Evolutionary conservation across 2,113 vertebrate species (phyloP).

Genomic region (Myrmecophaga tridactyla): DNA sequence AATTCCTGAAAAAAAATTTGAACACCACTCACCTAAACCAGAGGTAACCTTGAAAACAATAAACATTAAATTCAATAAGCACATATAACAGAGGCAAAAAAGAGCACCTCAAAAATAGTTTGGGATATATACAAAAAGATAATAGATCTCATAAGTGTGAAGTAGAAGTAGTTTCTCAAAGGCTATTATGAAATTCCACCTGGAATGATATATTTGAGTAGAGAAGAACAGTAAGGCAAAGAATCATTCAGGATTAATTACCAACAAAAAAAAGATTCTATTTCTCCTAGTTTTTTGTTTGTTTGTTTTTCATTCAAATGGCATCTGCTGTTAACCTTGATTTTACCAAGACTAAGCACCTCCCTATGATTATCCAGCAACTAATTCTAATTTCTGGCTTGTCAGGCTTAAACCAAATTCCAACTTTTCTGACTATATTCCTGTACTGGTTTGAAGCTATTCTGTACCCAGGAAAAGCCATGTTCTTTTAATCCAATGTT

Average conservation of each 20-base stretch:
- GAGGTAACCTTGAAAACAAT: slow-evolving; percentile 28
- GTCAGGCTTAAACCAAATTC: slow-evolving; percentile 29
- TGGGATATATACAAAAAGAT: not conserved
- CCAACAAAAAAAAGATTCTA: not conserved
- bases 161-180: not conserved
- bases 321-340: not conserved
- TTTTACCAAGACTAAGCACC: slow-evolving; percentile 16
- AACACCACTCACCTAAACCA: slow-evolving; percentile 23
- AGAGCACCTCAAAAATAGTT: not conserved
- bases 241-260: not conserved
- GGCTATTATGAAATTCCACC: not conserved
- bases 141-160: not conserved
- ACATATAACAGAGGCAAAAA: not conserved
- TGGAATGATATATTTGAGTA: not conserved
- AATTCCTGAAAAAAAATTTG: slow-evolving; percentile 8
- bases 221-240: not conserved
- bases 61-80: slow-evolving; percentile 2
- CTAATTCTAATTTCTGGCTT: slow-evolving; percentile 2
- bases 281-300: not conserved
- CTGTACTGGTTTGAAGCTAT: no score
- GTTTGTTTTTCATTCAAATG: not conserved
- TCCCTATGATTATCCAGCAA: not conserved
- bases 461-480: no score
- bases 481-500: no score
- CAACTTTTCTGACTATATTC: not conserved